Conservation (phyloP, 2,888 invertebrate species). For the Chymomyza fuscimana region DNA sequence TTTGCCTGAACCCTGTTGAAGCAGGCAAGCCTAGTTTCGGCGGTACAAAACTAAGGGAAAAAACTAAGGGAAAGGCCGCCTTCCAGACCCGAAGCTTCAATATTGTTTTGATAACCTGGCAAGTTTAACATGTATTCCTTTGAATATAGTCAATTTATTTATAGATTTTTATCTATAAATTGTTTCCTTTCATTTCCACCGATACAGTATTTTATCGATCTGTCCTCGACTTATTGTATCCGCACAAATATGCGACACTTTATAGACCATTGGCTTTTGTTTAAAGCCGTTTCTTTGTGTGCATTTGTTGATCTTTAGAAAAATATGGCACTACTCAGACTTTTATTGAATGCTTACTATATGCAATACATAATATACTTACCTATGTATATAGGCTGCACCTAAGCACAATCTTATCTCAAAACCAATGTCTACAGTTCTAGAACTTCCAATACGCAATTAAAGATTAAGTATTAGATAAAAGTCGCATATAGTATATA, state of each 20-base stretch:
- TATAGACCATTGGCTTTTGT: background rate
- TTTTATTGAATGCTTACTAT: background rate
- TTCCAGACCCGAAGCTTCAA: too few relatives aligned
- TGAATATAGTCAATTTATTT: background rate
- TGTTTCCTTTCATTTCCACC: background rate
- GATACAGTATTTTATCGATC: background rate
- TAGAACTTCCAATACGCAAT: background rate
- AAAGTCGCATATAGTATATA: background rate
- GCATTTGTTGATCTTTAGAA: background rate
- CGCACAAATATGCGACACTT: background rate
- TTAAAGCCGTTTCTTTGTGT: background rate
- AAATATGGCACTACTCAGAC: background rate
- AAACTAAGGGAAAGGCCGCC: too few relatives aligned
- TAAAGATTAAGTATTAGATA: too few relatives aligned
- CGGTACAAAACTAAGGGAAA: too few relatives aligned
- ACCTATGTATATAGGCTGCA: background rate
- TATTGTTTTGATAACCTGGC: too few relatives aligned
- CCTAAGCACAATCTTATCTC: slow-evolving; percentile 6
- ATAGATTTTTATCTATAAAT: background rate
- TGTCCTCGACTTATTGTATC: background rate
- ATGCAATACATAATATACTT: background rate
- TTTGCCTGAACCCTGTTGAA: too few relatives aligned
- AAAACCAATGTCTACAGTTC: background rate
- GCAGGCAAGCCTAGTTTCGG: too few relatives aligned
- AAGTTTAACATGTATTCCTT: too few relatives aligned